Evolutionary conservation across 2,888 invertebrate species (phyloP), one percentile per base, ranked within the genome.

Genomic region (Hipparchia sbordonii): DNA sequence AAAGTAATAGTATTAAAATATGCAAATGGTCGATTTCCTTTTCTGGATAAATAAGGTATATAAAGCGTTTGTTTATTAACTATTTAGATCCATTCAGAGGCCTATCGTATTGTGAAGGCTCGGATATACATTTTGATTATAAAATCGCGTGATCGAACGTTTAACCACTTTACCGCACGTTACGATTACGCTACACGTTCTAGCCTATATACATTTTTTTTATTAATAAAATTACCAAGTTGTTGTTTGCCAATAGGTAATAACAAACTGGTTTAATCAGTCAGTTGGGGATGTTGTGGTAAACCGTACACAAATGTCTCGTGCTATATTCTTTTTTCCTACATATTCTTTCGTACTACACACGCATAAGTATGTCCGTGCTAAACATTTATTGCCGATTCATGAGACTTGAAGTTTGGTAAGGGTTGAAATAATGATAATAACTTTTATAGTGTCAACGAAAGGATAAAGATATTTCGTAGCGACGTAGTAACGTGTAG

Each of bases 61-160:
- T 57, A 57, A 57, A 23, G 9, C 2, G 13, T 57, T 23, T 61
- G 61, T 12, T 61, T n/a, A 7, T 45, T 1, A 61, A 61, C 46
- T 61, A 61, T 61, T n/a, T 62, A 62, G 13, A 62, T 54, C 39
- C 10, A 62, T 70, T 73, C 61, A n/a, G 23, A 63, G 57, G 63
- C 57, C 52, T 65, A 67, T 59, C 63, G n/a, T n/a, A 67, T 57
- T 62, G 56, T 73, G 59, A n/a, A 61, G 56, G 56, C 12, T 23
- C 23, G n/a, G n/a, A 45, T 46, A 70, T 70, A 51, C 9, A 69
- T 70, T 72, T 66, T 77, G 74, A 77, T 77, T 74, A 70, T 54
- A 74, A 61, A 61, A 74, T 78, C 70, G 78, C 78, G 78, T 77
- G 77, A 71, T 65, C 57, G 57, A 57, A 57, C 7, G 52, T 7